Base-by-base conservation (phyloP, 2,797 vertebrate species). In the Sebastes kiyomatsui region DNA sequence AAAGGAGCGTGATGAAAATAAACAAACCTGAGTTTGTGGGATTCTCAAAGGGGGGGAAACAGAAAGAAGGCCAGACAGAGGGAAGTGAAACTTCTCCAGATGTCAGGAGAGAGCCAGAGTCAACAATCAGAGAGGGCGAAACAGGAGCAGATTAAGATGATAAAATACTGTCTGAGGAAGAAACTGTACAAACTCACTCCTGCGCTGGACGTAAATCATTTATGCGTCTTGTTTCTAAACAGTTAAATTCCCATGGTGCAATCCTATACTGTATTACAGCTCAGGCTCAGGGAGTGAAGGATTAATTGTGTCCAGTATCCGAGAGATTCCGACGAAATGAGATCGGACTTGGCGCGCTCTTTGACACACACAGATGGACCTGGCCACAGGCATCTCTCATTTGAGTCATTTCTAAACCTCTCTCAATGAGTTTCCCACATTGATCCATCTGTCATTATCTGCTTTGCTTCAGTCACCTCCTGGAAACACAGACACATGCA, bases 251-350 rank as follows among this genome's bases (percentile, higher is more conserved):
- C 80, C 75, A 49, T 73, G 52, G 56, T 58, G 55, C 73, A 81
- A 38, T 64, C 38, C 72, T 55, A 42, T 16, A 27, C 79, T 74
- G 83, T 76, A 70, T 82, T 81, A 83, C 79, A 69, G 75, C 75
- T 80, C 30, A 1, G 55, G 75, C 75, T 80, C 32, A 1, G 55
- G 27, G 55, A 88, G 81, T 2, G 33, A 59, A 64, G 80, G 84
- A 88, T 90, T 90, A 87, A 78, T 80, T 80, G 83, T 80, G 88
- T 81, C 83, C 54, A 77, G 70, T 76, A 80, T 90, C 79, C 71
- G 70, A 79, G 16, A 90, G 87, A 93, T 94, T 94, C 90, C 90
- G 83, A 55, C 25, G 83, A 83, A 82, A 88, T 93, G 88, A 93
- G 80, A 84, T 87, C 77, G 14, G 72, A 49, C 54, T 87, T 90